These are phyloP conservation scores for Dasysyrphus albostriatus DNA, from an alignment of 2,888 invertebrate species.

Conservation along the genomic window DNA sequence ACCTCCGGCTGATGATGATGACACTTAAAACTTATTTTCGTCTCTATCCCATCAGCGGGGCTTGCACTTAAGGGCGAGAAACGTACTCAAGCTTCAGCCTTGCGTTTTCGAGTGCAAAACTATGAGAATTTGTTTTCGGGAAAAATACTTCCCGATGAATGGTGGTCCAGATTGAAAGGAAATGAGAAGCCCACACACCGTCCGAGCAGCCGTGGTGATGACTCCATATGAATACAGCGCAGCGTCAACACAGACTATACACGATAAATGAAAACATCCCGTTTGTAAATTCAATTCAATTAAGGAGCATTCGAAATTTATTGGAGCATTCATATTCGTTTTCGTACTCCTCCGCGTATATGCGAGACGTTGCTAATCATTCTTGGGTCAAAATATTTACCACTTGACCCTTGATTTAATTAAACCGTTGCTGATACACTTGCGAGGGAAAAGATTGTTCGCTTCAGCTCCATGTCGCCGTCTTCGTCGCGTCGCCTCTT, in stretches of 20 bases:
- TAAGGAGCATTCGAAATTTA: constrained; percentile 72
- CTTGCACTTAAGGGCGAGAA: constrained; percentile 58
- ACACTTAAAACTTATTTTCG: constrained; percentile 64
- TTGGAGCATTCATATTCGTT: constrained; percentile 69
- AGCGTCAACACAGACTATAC: constrained; percentile 38
- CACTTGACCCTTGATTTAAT: constrained; percentile 85
- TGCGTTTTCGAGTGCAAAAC: constrained; percentile 64
- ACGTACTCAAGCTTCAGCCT: constrained; percentile 26
- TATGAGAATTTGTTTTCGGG: constrained; percentile 64
- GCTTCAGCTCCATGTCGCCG: constrained; percentile 11
- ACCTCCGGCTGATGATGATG: constrained; percentile 52
- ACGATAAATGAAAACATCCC: constrained; percentile 73
- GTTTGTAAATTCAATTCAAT: constrained; percentile 74
- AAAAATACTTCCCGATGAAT: constrained; percentile 18
- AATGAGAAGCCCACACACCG: constrained; percentile 74
- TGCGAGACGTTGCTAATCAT: constrained; percentile 80
- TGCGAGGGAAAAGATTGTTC: constrained; percentile 65
- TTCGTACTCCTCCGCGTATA: constrained; percentile 50
- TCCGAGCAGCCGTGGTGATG: constrained; percentile 27
- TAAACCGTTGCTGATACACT: constrained; percentile 81
- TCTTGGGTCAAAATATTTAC: constrained; percentile 84
- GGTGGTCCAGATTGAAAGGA: constrained; percentile 67
- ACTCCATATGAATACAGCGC: constrained; percentile 18
- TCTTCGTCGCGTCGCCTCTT: not conserved
- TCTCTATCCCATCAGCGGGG: constrained; percentile 75